These are phyloP conservation scores for Xestia xanthographa DNA, from an alignment of 2,888 invertebrate genomes.

Conservation along the genomic window DNA sequence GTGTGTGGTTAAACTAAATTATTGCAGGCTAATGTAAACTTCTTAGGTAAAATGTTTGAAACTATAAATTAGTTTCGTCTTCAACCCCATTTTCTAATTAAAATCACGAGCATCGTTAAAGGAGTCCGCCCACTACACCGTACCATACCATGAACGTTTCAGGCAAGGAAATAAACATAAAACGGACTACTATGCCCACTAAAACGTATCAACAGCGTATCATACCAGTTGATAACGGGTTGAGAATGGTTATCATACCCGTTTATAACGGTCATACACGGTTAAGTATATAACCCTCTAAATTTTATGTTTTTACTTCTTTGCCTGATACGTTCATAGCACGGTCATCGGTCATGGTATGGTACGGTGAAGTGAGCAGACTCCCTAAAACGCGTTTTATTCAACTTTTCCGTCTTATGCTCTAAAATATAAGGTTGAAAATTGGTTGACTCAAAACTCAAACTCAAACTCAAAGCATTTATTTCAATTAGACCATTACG, in stretches of 20 bases:
- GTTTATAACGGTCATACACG: no score
- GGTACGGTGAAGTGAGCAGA: not conserved
- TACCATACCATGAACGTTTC: no score
- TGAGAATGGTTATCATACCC: not conserved
- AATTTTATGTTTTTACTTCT: no score
- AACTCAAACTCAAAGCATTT: no score
- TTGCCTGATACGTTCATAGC: not conserved
- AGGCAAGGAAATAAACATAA: no score
- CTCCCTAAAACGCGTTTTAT: slow-evolving; percentile 23
- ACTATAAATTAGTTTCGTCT: not conserved
- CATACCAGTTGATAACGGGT: not conserved
- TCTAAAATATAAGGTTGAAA: no score
- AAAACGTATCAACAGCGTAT: not conserved
- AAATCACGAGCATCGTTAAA: slow-evolving; percentile 9
- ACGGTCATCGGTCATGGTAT: not conserved
- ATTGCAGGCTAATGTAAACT: not conserved
- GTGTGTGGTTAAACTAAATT: not conserved
- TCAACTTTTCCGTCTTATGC: no score
- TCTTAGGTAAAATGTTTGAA: not conserved
- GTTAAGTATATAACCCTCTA: not conserved
- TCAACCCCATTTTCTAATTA: slow-evolving; percentile 15
- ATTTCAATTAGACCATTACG: no score
- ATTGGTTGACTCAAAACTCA: no score
- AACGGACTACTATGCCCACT: not conserved
- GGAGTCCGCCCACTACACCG: not conserved